A percentile compares a stretch with the other conserved stretches of the same genome.
Evolutionary conservation across 2,797 vertebrate genomes (phyloP).

Genomic region (Sebastes jordani): DNA sequence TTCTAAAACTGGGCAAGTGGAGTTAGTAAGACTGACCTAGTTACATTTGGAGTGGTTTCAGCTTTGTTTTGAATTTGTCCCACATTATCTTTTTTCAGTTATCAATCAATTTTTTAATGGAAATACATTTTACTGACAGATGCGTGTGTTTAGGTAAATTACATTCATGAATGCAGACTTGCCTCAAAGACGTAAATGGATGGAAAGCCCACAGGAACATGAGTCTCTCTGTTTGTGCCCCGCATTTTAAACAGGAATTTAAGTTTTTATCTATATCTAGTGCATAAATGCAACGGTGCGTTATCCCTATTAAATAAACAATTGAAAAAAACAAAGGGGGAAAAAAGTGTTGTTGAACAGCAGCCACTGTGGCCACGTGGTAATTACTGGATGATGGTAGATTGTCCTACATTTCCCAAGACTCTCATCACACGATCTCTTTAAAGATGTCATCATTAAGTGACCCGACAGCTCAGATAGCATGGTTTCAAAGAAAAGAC

Average conservation of each 20-base stretch:
- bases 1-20: not conserved
- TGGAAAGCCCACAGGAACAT: not conserved
- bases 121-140: not conserved
- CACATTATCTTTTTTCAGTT: not conserved
- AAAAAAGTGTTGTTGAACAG: not conserved
- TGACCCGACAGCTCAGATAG: not conserved
- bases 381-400: not conserved
- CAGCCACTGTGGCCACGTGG: not conserved
- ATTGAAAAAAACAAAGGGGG: not conserved
- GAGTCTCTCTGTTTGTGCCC: not conserved
- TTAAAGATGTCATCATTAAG: constrained; percentile 14
- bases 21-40: constrained; percentile 6
- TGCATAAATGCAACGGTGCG: not conserved
- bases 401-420: constrained; percentile 24
- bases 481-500: not conserved
- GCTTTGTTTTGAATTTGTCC: constrained; percentile 5
- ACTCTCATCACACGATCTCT: not conserved
- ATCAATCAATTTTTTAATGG: not conserved
- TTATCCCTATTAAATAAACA: not conserved
- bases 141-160: constrained; percentile 17
- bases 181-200: not conserved
- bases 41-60: constrained; percentile 6
- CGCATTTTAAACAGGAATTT: not conserved
- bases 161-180: constrained; percentile 18
- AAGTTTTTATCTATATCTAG: not conserved